phyloP scores from a whole-genome alignment of 2,797 vertebrate species.

The Hoplostethus mediterraneus region DNA sequence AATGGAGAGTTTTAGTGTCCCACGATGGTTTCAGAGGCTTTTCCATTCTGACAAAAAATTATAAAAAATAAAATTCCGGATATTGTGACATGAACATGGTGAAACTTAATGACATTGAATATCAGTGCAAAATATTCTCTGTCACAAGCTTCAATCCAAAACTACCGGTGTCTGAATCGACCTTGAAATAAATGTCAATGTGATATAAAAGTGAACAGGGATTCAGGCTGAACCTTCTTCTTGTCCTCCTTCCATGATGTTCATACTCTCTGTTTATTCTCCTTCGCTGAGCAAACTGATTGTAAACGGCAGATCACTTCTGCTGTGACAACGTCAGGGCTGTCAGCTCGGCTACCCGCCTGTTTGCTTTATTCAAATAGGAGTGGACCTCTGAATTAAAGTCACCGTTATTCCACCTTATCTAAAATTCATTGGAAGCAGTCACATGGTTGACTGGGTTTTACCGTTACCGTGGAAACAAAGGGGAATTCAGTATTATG shows the following conservation, averaged over 20 bases:
- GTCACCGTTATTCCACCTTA: constrained; percentile 88
- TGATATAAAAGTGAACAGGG: too few species aligned
- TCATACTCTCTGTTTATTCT: constrained; percentile 86
- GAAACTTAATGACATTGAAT: too few species aligned
- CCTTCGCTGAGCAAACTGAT: constrained; percentile 90
- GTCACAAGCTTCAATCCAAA: too few species aligned
- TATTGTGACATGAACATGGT: too few species aligned
- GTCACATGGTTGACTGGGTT: constrained; percentile 90
- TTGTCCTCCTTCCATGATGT: constrained; percentile 51
- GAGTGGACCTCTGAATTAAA: constrained; percentile 92
- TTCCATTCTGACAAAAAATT: too few species aligned
- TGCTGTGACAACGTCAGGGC: constrained; percentile 93
- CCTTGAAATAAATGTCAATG: too few species aligned
- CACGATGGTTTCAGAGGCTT: too few species aligned
- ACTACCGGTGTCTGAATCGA: too few species aligned
- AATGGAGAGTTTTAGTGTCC: too few species aligned
- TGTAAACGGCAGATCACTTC: constrained; percentile 95
- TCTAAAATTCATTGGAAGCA: constrained; percentile 93
- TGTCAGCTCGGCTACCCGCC: constrained; percentile 89
- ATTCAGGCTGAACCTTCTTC: too few species aligned
- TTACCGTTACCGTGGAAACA: constrained; percentile 90
- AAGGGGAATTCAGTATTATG: background rate
- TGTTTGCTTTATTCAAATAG: constrained; percentile 95
- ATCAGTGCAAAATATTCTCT: too few species aligned
- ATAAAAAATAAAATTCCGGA: too few species aligned